phyloP scores from a whole-genome alignment of 1,140 invertebrate species.

The Sycophaga agraensis region DNA sequence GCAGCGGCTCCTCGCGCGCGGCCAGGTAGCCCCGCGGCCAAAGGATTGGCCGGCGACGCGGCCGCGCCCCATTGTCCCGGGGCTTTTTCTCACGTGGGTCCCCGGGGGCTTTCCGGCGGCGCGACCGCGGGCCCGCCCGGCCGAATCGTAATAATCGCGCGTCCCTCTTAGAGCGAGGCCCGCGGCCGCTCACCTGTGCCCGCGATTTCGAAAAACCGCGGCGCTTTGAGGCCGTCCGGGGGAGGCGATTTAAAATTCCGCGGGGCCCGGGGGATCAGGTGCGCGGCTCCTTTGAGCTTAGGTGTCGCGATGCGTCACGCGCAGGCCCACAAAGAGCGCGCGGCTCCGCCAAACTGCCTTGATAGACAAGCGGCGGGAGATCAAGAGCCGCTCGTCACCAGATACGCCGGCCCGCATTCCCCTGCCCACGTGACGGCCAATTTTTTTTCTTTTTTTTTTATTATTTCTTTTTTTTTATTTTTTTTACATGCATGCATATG shows the following conservation, averaged over 20 bases:
- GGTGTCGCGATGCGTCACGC: conserved; percentile 42
- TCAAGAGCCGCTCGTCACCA: conserved; percentile 27
- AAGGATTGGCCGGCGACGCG: too few species aligned
- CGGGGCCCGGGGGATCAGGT: conserved; percentile 40
- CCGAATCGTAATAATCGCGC: too few species aligned
- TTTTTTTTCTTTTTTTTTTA: too few species aligned
- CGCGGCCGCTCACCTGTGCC: too few species aligned
- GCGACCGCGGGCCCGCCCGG: neutral
- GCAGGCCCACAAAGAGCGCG: conserved; percentile 6
- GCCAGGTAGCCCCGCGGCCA: neutral
- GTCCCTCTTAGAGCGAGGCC: too few species aligned
- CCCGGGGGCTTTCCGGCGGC: too few species aligned
- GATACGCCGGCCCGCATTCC: too few species aligned
- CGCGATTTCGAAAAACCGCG: conserved; percentile 29
- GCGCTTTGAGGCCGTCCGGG: conserved; percentile 26
- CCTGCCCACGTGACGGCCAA: neutral
- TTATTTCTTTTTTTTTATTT: too few species aligned
- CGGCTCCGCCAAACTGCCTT: conserved; percentile 47
- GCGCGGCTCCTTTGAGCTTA: conserved; percentile 44
- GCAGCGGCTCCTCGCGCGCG: conserved; percentile 13
- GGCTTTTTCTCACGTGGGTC: too few species aligned
- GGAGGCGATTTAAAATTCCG: conserved; percentile 45
- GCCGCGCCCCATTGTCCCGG: too few species aligned
- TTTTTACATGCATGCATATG: too few species aligned
- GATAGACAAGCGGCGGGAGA: conserved; percentile 45